Base-by-base conservation (phyloP, 2,888 invertebrate genomes). In the Saturnia japonica region DNA sequence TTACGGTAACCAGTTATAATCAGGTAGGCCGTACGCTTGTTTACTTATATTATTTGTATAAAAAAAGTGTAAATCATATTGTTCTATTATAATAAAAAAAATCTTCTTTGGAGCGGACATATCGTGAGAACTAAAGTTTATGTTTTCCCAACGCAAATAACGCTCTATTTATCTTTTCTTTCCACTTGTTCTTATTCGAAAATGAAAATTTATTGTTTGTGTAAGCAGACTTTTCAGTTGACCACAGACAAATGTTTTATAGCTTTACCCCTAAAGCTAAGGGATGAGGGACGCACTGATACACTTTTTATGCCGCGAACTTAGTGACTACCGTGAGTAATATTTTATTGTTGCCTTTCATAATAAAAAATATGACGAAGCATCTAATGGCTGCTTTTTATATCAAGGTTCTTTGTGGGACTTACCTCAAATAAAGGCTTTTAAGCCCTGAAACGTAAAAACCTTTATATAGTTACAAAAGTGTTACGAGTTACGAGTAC, bases 161-260 rank as follows among this genome's bases (percentile, higher is more conserved):
- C 81, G 77, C 77, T 79, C 87, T 90, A 89, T 91, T 89, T 91
- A 87, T 90, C 88, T 90, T 88, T 87, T 89, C 85, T 87, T 88
- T 91, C 90, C 90, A 90, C 91, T 90, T 87, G 89, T 89, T 88
- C 90, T 84, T 83, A 85, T 77, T 89, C 83, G 89, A 88, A 90
- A 91, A 91, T 92, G 91, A 91, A 89, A 91, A 91, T 91, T 91
- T 92, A 91, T 91, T 84, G 90, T 89, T 83, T 83, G 82, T 81
- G 86, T 85, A 86, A 89, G 82, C 82, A 82, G 82, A 82, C 82
- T 83, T 84, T 83, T 86, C 80, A 81, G 83, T 84, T 88, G 89
- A 89, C 89, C 89, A 81, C 88, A 91, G 89, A 89, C 89, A 90
- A 90, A 90, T 89, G 88, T 86, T 88, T 89, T 90, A 88, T 88